Percentiles rank a stretch among this genome's conserved stretches.
Evolutionary conservation across 2,113 vertebrate genomes (phyloP).

Genomic region (Maccullochella peelii): DNA sequence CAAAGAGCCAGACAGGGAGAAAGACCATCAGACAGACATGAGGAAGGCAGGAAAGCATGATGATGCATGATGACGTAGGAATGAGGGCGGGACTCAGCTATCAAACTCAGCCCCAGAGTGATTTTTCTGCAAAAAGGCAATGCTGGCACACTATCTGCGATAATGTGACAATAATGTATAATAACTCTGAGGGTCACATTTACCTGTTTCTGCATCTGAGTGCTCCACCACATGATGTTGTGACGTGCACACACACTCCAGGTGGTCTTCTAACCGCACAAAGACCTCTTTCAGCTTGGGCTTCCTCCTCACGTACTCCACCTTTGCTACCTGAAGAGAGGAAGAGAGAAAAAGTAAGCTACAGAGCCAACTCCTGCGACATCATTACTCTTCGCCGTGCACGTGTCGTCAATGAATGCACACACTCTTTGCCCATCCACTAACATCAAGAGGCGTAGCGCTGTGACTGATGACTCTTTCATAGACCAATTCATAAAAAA

Average conservation of each 20-base stretch:
- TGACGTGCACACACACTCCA: constrained; percentile 93
- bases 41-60: constrained; percentile 28
- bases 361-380: not conserved
- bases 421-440: constrained; percentile 14
- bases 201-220: constrained; percentile 94
- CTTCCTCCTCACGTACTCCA: constrained; percentile 95
- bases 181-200: constrained; percentile 1
- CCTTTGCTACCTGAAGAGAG: constrained; percentile 93
- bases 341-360: constrained; percentile 48
- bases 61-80: constrained; percentile 8
- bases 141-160: not conserved
- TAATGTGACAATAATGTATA: not conserved
- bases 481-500: constrained; percentile 56
- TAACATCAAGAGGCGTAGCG: constrained; percentile 37
- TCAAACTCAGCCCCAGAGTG: constrained; percentile 8
- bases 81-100: constrained; percentile 1
- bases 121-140: not conserved
- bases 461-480: constrained; percentile 69
- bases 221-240: constrained; percentile 90
- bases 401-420: constrained; percentile 31
- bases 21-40: constrained; percentile 12
- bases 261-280: constrained; percentile 96
- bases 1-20: constrained; percentile 35
- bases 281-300: constrained; percentile 98
- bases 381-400: constrained; percentile 30